Evolutionary conservation across 2,888 invertebrate genomes (phyloP).

Genomic region (Trissolcus japonicus): DNA sequence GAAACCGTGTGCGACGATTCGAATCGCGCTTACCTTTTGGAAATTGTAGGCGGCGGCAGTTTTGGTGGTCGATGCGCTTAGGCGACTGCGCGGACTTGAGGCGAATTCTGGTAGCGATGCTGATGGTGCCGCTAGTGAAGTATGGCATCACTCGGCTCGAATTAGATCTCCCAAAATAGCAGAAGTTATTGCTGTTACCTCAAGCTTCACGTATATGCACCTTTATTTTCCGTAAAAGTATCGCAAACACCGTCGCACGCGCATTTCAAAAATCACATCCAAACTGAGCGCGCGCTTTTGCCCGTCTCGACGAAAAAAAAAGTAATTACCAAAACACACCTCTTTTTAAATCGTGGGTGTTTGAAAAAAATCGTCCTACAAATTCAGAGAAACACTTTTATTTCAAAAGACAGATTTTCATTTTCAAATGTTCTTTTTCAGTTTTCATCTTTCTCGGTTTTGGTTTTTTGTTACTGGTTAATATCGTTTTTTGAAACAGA

Average conservation of each 20-base stretch:
- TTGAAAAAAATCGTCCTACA: too few relatives aligned
- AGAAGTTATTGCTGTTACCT: conserved; percentile 68
- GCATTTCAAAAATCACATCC: conserved; percentile 8
- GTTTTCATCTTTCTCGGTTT: too few relatives aligned
- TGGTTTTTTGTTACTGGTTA: too few relatives aligned
- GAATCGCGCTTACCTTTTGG: conserved; percentile 67
- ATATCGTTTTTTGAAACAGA: conserved; percentile 59
- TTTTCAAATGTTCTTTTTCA: too few relatives aligned
- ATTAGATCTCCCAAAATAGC: conserved; percentile 75
- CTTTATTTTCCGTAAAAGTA: conserved; percentile 61
- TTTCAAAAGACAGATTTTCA: too few relatives aligned
- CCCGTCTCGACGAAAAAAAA: too few relatives aligned
- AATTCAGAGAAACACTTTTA: too few relatives aligned
- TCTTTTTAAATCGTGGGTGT: too few relatives aligned
- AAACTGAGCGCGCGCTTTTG: conserved; percentile 16
- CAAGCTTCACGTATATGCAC: conserved; percentile 59
- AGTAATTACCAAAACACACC: too few relatives aligned
- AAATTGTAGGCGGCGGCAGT: conserved; percentile 67
- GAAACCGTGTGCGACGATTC: conserved; percentile 9
- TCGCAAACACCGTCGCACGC: conserved; percentile 20
- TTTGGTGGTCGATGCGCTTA: conserved; percentile 67
- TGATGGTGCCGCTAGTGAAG: conserved; percentile 67
- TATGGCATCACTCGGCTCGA: conserved; percentile 73
- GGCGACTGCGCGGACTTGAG: conserved; percentile 70
- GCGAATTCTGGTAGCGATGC: conserved; percentile 58